Evolutionary conservation across 1,140 invertebrate genomes (phyloP).

Genomic region (Cherax quadricarinatus): DNA sequence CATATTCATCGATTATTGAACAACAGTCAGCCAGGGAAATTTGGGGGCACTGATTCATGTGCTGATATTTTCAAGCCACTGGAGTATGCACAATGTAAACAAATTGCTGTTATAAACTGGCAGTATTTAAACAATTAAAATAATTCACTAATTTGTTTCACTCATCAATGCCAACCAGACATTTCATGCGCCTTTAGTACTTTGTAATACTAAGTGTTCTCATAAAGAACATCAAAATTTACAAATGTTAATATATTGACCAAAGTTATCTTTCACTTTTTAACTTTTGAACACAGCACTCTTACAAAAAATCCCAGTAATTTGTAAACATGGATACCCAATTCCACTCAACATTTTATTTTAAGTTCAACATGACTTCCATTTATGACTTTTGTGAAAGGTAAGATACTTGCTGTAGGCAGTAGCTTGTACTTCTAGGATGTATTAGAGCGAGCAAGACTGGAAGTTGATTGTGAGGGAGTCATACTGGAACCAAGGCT

Average conservation of each 20-base stretch:
- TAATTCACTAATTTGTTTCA: not conserved
- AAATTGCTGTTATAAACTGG: not conserved
- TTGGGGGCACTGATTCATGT: not conserved
- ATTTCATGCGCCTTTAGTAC: not conserved
- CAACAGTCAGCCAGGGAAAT: not conserved
- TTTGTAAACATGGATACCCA: not conserved
- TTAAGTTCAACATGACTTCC: not conserved
- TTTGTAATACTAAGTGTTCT: not conserved
- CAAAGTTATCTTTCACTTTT: not conserved
- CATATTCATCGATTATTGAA: not conserved
- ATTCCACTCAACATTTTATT: not conserved
- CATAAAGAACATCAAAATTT: not conserved
- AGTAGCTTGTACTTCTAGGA: conserved; percentile 22
- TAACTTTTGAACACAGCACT: not conserved
- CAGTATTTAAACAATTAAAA: not conserved
- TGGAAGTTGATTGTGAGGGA: conserved; percentile 60
- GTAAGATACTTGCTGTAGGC: not conserved
- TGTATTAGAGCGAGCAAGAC: conserved; percentile 60
- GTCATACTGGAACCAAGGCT: conserved; percentile 46
- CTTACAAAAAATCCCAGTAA: not conserved
- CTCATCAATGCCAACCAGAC: not conserved
- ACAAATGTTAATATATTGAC: not conserved
- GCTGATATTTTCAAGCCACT: not conserved
- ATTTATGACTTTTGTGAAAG: not conserved
- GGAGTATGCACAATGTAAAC: not conserved